A percentile compares a stretch with the other conserved stretches of the same genome.
These are phyloP conservation scores for Coptodon bakossiorum DNA, from an alignment of 2,113 vertebrate genomes.

Conservation along the genomic window DNA sequence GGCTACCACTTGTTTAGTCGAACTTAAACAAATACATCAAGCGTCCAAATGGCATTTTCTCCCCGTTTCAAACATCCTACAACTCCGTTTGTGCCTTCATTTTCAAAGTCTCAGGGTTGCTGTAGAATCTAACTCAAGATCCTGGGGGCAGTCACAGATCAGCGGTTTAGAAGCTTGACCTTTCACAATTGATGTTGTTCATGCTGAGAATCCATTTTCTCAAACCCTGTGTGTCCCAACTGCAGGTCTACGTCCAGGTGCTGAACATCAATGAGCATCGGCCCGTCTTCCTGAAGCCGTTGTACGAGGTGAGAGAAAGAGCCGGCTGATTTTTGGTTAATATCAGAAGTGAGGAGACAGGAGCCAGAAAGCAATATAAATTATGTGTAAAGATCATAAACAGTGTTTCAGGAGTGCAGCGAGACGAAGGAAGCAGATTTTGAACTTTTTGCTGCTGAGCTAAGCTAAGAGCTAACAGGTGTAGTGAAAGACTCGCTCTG, in stretches of 20 bases:
- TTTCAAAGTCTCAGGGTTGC: not conserved
- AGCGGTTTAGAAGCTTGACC: not conserved
- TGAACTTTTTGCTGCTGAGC: not conserved
- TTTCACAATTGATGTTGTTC: not conserved
- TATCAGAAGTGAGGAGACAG: not conserved
- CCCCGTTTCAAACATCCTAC: not conserved
- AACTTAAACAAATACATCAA: not conserved
- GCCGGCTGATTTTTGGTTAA: not conserved
- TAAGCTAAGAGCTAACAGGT: not conserved
- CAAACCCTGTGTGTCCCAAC: not conserved
- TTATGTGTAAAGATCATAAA: not conserved
- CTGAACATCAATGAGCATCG: slow-evolving; percentile 89
- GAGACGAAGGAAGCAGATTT: not conserved
- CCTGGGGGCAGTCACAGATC: not conserved
- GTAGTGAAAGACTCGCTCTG: not conserved
- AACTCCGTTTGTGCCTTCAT: not conserved
- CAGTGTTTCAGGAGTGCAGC: not conserved
- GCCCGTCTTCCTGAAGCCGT: slow-evolving; percentile 80
- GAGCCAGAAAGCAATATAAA: not conserved
- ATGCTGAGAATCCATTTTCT: not conserved
- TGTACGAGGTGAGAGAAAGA: slow-evolving; percentile 67
- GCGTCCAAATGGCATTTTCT: not conserved
- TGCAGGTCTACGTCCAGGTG: slow-evolving; percentile 83
- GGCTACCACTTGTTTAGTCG: not conserved
- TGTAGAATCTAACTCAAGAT: not conserved